Percentiles rank a stretch among this genome's conserved stretches.
phyloP scores from a whole-genome alignment of 2,888 invertebrate species.

The Tinea pellionella region DNA sequence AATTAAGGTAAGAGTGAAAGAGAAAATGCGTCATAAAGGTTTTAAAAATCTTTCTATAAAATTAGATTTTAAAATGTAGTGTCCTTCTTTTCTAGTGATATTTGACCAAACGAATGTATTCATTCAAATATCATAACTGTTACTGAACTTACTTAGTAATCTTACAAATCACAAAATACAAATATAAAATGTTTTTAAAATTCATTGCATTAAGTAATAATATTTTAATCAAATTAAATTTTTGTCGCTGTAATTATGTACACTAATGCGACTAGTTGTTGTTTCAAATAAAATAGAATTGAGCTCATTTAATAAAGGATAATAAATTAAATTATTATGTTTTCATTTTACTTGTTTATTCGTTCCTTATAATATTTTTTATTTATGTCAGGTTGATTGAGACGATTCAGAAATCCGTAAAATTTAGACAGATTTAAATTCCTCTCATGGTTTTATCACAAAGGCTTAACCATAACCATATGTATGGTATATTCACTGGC shows the following conservation, averaged over 20 bases:
- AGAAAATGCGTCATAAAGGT: conserved; percentile 10
- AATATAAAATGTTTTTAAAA: background rate
- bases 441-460: no score
- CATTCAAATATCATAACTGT: conserved; percentile 3
- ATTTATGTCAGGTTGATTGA: no score
- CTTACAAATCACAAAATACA: background rate
- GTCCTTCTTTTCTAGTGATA: conserved; percentile 15
- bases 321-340: background rate
- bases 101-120: conserved; percentile 22
- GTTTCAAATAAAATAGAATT: background rate
- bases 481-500: no score
- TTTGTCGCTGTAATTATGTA: background rate
- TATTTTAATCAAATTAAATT: background rate
- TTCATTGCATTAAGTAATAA: background rate
- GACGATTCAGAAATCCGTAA: no score
- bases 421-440: no score
- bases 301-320: background rate
- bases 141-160: background rate
- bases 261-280: background rate
- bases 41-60: conserved; percentile 12
- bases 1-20: background rate
- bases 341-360: no score
- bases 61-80: background rate
- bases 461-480: no score
- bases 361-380: no score